Conservation (phyloP, 30 jellyfish, hydroid and myxozoan species). For the Haliclystus octoradiatus region DNA sequence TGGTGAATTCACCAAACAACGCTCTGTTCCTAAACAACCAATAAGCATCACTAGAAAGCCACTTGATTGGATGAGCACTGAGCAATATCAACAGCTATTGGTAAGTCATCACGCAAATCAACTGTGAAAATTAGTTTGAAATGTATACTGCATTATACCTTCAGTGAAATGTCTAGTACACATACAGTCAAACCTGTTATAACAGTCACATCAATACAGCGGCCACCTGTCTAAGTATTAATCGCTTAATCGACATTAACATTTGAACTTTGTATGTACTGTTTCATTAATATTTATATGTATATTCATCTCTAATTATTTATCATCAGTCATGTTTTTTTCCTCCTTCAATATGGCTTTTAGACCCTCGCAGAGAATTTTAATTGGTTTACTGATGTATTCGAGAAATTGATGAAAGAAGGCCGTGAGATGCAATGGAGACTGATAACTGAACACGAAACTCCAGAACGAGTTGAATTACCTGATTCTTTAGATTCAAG, state of each 20-base stretch:
- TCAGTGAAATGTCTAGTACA: no score
- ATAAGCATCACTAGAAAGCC: conserved; percentile 58
- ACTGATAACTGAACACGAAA: conserved; percentile 75
- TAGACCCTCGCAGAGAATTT: conserved; percentile 65
- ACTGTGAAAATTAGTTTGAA: no score
- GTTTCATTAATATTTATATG: no score
- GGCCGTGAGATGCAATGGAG: conserved; percentile 96
- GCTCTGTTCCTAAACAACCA: conserved; percentile 22
- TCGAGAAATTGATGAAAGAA: conserved; percentile 81
- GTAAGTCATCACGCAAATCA: no score
- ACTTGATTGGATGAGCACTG: conserved; percentile 81
- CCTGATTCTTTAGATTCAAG: conserved; percentile 76
- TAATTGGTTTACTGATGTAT: conserved; percentile 70
- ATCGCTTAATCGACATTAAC: no score
- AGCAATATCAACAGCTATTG: conserved; percentile 69
- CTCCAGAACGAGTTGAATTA: conserved; percentile 66
- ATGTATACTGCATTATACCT: no score
- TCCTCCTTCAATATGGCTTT: not conserved
- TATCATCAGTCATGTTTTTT: no score
- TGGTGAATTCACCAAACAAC: conserved; percentile 52
- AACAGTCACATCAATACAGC: no score
- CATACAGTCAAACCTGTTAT: no score
- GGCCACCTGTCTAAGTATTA: no score
- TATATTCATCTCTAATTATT: no score
- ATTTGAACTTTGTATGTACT: no score